Base-by-base conservation (phyloP, 1,140 invertebrate species). In the Manduca sexta region DNA sequence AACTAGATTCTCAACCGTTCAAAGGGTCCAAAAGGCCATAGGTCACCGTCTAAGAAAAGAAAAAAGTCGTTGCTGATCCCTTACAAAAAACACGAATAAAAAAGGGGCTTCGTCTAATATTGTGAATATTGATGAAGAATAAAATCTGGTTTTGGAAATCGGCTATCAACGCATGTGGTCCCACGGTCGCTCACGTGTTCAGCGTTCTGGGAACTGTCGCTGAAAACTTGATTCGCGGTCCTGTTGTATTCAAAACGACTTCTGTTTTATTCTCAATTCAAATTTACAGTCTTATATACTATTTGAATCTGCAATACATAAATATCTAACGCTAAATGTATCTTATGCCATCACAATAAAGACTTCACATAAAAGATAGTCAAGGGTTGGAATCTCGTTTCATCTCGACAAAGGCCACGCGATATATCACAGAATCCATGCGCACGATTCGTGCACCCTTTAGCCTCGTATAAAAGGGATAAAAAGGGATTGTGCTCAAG, bases 61-160 rank as follows among this genome's bases (percentile, higher is more conserved):
- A 84, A 81, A 83, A 83, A 75, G 72, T 70, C 76, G 79, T 80
- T 80, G 70, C 58, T 51, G 65, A 67, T 65, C 69, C 61, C 66
- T 63, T 69, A 70, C 50, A 64, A 54, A 74, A 80, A 77, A 80
- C 41, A 56, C 18, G 50, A 46, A 53, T 62, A 65, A 78, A 81
- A 79, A 78, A 79, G 70, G 74, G 71, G 78, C 74, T 72, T 73
- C 74, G 47, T 64, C 65, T 76, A 72, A 80, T 82, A 84, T 84
- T 75, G 78, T 84, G 81, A 82, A 84, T 84, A 84, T 84, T 84
- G 81, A 84, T 84, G 78, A 81, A 80, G 77, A 81, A 84, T 70
- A 61, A 52, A 80, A 84, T 84, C 78, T 74, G 73, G 78, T 84
- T 81, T 73, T 75, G 39, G 71, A 62, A 76, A 71, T 76, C 67